These are phyloP conservation scores for Harpagifer antarcticus DNA, from an alignment of 2,797 vertebrate species.

Conservation along the genomic window DNA sequence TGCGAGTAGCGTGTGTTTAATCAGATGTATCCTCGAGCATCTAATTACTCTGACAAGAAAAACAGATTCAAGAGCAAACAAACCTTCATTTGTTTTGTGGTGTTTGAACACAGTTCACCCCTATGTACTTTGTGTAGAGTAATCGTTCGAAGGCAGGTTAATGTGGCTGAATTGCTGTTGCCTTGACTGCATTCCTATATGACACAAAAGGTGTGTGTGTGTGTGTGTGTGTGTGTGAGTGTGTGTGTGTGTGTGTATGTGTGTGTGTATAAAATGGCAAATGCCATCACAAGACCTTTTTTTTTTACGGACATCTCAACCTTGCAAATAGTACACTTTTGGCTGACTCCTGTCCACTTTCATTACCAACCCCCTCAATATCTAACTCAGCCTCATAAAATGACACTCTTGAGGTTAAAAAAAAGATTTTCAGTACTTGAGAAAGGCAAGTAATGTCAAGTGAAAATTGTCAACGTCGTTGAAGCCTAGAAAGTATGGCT, in stretches of 20 bases:
- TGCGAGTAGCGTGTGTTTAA: conserved; percentile 74
- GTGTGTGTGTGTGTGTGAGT: too few relatives aligned
- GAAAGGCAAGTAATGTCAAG: conserved; percentile 85
- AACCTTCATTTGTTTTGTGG: conserved; percentile 58
- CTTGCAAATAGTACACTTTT: conserved; percentile 75
- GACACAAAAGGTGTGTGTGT: conserved; percentile 13
- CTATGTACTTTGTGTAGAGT: conserved; percentile 43
- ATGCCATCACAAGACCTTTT: conserved; percentile 29
- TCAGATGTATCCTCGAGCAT: conserved; percentile 80
- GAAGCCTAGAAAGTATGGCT: conserved; percentile 74
- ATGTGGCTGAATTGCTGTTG: conserved; percentile 45
- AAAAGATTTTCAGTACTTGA: conserved; percentile 74
- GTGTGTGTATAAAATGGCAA: conserved; percentile 28
- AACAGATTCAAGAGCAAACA: conserved; percentile 69
- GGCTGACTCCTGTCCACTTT: conserved; percentile 65
- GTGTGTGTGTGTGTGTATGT: neutral
- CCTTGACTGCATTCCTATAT: conserved; percentile 23
- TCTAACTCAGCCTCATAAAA: conserved; percentile 75
- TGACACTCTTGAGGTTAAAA: conserved; percentile 72
- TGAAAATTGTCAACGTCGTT: conserved; percentile 81
- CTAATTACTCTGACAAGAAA: conserved; percentile 76
- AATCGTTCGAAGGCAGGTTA: conserved; percentile 42
- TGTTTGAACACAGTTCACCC: conserved; percentile 65
- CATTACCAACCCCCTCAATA: conserved; percentile 73
- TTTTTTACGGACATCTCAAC: conserved; percentile 69